Evolutionary conservation across 2,797 vertebrate species (phyloP).

Genomic region (Acanthis flammea): DNA sequence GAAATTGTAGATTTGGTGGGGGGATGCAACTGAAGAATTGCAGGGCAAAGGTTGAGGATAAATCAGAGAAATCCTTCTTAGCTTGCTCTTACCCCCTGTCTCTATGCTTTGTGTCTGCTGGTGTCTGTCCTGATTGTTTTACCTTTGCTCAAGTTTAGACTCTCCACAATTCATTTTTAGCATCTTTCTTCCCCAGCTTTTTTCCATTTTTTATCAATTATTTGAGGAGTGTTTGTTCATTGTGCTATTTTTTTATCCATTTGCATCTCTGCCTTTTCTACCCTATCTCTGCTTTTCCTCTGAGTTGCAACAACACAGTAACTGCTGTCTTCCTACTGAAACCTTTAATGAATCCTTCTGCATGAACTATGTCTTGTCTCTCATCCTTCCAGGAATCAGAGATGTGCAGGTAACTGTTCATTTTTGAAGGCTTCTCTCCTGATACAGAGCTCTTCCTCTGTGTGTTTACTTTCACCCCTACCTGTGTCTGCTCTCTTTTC

Average conservation of each 20-base stretch:
- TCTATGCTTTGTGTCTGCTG: background rate
- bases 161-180: background rate
- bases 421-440: background rate
- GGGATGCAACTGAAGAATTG: background rate
- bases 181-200: background rate
- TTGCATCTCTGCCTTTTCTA: background rate
- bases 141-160: background rate
- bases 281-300: background rate
- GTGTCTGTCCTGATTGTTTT: background rate
- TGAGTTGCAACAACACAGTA: background rate
- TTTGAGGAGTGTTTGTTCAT: background rate
- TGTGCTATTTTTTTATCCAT: background rate
- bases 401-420: background rate
- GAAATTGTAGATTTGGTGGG: background rate
- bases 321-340: background rate
- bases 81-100: background rate
- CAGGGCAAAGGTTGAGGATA: background rate
- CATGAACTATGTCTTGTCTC: background rate
- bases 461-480: background rate
- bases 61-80: background rate
- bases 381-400: background rate
- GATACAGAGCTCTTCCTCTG: background rate
- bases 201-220: background rate
- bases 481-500: background rate
- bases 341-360: background rate